Evolutionary conservation across 2,113 vertebrate genomes (phyloP).

Genomic region (Cathartes aura): DNA sequence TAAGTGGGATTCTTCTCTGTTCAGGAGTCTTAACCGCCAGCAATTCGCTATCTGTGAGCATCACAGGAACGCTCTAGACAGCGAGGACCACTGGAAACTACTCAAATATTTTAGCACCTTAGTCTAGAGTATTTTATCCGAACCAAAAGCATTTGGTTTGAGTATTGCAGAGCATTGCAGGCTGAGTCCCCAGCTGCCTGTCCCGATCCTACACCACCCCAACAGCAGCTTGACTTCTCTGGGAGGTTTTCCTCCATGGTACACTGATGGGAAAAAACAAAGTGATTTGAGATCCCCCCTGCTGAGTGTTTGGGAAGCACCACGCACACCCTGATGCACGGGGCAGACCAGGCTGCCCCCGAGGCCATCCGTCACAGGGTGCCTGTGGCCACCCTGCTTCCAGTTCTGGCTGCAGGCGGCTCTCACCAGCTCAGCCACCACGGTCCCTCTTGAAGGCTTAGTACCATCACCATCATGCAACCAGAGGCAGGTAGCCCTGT

Average conservation of each 20-base stretch:
- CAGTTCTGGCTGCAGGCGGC: neutral
- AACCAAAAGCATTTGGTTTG: neutral
- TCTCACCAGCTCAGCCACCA: neutral
- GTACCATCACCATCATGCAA: rapidly evolving
- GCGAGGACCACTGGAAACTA: neutral
- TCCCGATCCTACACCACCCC: too few relatives aligned
- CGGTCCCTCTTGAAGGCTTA: rapidly evolving
- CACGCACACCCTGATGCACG: rapidly evolving
- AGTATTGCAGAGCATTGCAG: neutral
- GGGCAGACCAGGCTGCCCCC: neutral
- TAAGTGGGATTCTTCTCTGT: neutral
- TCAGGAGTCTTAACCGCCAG: neutral
- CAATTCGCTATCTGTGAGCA: neutral
- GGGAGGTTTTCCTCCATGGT: neutral
- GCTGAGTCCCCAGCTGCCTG: neutral
- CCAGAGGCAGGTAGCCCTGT: neutral
- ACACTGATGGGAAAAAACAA: neutral
- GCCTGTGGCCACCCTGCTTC: neutral
- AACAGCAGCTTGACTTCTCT: neutral
- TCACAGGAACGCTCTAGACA: neutral
- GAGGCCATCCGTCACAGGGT: rapidly evolving
- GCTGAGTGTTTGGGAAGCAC: neutral
- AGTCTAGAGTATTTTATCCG: neutral
- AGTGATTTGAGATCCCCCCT: neutral
- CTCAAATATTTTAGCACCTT: neutral